A percentile compares a stretch with the other conserved stretches of the same genome.
These are phyloP conservation scores for Lepus oiostolus DNA, from an alignment of 2,797 vertebrate species.

Conservation along the genomic window DNA sequence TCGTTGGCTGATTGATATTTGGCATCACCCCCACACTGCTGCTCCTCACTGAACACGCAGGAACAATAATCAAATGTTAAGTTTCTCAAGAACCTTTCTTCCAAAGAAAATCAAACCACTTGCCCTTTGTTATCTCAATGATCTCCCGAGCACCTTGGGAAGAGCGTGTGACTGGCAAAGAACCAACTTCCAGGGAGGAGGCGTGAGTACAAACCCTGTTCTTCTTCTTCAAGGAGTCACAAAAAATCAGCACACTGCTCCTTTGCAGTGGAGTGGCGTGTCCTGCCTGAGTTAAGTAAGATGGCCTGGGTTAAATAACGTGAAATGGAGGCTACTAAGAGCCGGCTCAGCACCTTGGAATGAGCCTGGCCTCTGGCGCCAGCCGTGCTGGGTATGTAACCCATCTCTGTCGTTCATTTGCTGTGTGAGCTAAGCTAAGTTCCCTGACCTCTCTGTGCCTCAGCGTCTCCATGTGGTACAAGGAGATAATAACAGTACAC, in stretches of 20 bases:
- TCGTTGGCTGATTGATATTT: conserved; percentile 82
- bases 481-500: not conserved
- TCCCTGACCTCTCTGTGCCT: conserved; percentile 36
- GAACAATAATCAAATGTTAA: conserved; percentile 86
- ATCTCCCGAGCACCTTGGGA: conserved; percentile 73
- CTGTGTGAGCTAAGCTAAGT: not conserved
- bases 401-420: not conserved
- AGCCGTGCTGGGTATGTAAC: not conserved
- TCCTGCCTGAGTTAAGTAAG: conserved; percentile 25
- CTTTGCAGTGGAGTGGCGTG: conserved; percentile 22
- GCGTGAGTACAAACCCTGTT: not conserved
- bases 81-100: conserved; percentile 84
- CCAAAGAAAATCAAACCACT: conserved; percentile 85
- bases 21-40: conserved; percentile 80
- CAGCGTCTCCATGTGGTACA: not conserved
- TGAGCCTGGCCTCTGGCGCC: not conserved
- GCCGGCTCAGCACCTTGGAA: not conserved
- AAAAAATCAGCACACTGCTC: not conserved
- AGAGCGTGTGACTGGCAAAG: not conserved
- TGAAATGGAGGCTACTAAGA: not conserved
- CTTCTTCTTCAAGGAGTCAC: not conserved
- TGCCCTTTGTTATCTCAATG: conserved; percentile 85
- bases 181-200: not conserved
- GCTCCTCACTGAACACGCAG: conserved; percentile 75
- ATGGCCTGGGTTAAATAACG: not conserved